These are phyloP conservation scores for Campoletis raptor DNA, from an alignment of 2,888 invertebrate genomes.

Conservation along the genomic window DNA sequence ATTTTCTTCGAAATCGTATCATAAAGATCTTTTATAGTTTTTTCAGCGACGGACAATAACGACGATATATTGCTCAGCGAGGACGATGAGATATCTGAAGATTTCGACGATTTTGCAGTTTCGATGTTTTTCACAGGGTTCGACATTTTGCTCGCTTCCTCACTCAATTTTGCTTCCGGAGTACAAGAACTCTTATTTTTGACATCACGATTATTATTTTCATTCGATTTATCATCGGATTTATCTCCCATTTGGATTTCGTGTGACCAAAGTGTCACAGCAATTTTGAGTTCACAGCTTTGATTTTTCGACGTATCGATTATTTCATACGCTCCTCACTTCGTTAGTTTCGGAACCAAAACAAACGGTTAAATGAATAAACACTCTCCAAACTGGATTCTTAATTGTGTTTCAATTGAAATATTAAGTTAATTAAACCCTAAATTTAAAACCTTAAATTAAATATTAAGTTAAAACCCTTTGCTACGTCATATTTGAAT, in stretches of 20 bases:
- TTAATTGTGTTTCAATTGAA: neutral
- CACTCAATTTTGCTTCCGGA: neutral
- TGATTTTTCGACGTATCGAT: conserved; percentile 4
- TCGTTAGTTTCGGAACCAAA: conserved; percentile 1
- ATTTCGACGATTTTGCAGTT: conserved; percentile 34
- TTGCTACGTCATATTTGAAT: neutral
- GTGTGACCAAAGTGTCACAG: conserved; percentile 18
- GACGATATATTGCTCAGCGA: conserved; percentile 31
- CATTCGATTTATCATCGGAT: conserved; percentile 28
- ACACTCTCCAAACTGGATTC: neutral
- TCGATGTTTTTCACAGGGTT: conserved; percentile 42
- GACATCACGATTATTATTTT: conserved; percentile 7
- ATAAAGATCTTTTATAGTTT: conserved; percentile 64
- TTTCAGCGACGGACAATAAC: conserved; percentile 55
- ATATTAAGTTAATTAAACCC: neutral
- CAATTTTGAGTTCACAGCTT: conserved; percentile 41
- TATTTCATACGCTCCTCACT: conserved; percentile 2
- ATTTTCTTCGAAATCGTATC: conserved; percentile 59
- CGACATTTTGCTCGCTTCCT: neutral
- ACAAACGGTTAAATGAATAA: too few relatives aligned
- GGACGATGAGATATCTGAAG: neutral
- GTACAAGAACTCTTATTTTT: conserved; percentile 6
- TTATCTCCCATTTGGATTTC: conserved; percentile 48
- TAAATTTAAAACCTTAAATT: too few relatives aligned
- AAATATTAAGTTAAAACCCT: neutral